Evolutionary conservation across 2,888 invertebrate genomes (phyloP).

Genomic region (Lottia scabra): DNA sequence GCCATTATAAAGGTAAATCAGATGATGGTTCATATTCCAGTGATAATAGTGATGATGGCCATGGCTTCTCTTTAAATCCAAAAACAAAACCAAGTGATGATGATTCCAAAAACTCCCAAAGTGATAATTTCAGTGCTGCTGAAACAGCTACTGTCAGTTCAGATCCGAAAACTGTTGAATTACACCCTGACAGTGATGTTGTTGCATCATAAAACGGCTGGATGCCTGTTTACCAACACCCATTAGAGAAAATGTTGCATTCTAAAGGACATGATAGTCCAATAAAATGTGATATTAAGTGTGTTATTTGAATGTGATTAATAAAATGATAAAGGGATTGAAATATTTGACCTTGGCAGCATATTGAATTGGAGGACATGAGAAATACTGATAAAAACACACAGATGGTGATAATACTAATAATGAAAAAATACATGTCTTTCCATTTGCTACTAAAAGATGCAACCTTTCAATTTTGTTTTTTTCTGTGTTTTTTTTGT

Average conservation of each 20-base stretch:
- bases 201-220: conserved; percentile 47
- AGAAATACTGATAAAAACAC: not conserved
- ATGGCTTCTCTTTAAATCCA: no score
- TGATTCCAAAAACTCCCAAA: not conserved
- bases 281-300: no score
- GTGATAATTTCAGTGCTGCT: conserved; percentile 7
- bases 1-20: conserved; percentile 74
- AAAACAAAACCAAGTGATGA: not conserved
- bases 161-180: conserved; percentile 54
- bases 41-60: not conserved
- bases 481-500: no score
- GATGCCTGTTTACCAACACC: no score
- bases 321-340: not conserved
- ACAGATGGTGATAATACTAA: conserved; percentile 16
- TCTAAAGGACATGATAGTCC: no score
- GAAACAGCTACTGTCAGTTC: conserved; percentile 11
- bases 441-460: conserved; percentile 37
- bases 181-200: conserved; percentile 60
- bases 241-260: no score
- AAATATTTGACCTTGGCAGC: conserved; percentile 5
- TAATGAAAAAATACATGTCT: conserved; percentile 26
- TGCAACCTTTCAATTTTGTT: conserved; percentile 33
- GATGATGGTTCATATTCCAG: conserved; percentile 1
- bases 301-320: no score
- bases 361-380: conserved; percentile 6